Evolutionary conservation across 2,888 invertebrate genomes (phyloP).

Genomic region (Chesias legatella): DNA sequence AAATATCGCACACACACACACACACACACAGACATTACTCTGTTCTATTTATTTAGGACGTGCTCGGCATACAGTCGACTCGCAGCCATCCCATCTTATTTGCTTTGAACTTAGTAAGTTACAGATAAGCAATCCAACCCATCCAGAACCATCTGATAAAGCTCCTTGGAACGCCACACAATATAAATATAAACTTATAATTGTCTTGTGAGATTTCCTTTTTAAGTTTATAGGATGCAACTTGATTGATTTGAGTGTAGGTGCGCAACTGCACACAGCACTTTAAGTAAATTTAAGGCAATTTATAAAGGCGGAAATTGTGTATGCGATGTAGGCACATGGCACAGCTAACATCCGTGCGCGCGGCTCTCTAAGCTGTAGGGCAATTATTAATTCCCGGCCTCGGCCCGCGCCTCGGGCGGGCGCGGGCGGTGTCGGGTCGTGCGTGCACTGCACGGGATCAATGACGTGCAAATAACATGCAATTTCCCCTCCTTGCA

Average conservation of each 20-base stretch:
- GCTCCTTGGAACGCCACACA: conserved; percentile 2
- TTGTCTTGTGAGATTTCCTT: too few relatives aligned
- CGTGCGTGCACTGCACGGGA: conserved; percentile 13
- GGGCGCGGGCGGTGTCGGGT: conserved; percentile 9
- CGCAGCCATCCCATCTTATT: conserved; percentile 16
- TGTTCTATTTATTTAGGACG: conserved; percentile 33
- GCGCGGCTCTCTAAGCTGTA: conserved; percentile 1
- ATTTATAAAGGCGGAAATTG: background rate
- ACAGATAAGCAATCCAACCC: conserved; percentile 27
- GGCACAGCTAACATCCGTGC: conserved; percentile 1
- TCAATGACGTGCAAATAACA: too few relatives aligned
- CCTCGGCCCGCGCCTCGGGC: conserved; percentile 1
- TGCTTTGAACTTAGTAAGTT: conserved; percentile 23
- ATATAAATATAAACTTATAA: too few relatives aligned
- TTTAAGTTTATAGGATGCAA: background rate
- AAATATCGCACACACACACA: conserved; percentile 18
- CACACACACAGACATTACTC: conserved; percentile 2
- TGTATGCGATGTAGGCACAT: background rate
- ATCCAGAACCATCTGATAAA: conserved; percentile 20
- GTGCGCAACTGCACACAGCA: too few relatives aligned
- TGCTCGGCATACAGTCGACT: conserved; percentile 18
- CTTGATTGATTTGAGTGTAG: too few relatives aligned
- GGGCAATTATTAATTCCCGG: conserved; percentile 9
- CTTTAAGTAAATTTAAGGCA: background rate
- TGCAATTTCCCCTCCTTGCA: conserved; percentile 13